phyloP scores from a whole-genome alignment of 1,140 invertebrate species.

The Zaprionus vittiger region DNA sequence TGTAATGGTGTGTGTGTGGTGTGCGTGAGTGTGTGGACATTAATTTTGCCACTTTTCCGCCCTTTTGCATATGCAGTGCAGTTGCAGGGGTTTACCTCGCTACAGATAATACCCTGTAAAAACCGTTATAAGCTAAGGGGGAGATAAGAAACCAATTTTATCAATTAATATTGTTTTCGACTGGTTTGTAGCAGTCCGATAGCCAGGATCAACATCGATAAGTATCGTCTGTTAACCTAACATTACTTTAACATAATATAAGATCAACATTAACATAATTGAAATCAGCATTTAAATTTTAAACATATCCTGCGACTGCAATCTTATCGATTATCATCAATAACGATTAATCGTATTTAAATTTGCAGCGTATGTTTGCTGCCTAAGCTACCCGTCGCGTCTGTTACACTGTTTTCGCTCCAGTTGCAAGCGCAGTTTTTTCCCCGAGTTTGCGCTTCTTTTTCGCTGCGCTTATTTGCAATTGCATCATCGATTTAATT shows the following conservation, averaged over 20 bases:
- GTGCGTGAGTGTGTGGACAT: slow-evolving; percentile 48
- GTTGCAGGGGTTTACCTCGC: slow-evolving; percentile 29
- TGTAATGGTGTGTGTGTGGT: slow-evolving; percentile 8
- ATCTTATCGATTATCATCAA: background rate
- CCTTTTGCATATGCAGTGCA: slow-evolving; percentile 53
- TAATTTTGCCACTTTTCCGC: slow-evolving; percentile 63
- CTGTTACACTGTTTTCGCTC: slow-evolving; percentile 1
- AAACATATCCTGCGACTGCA: background rate
- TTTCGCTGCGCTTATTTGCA: slow-evolving; percentile 71
- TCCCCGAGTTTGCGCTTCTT: slow-evolving; percentile 56
- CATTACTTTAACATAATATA: too few relatives aligned
- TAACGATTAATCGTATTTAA: background rate
- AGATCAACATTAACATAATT: too few relatives aligned
- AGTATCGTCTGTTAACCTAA: too few relatives aligned
- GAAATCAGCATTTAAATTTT: too few relatives aligned
- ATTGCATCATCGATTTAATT: slow-evolving; percentile 83
- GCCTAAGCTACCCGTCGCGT: background rate
- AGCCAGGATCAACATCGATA: too few relatives aligned
- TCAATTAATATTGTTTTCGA: too few relatives aligned
- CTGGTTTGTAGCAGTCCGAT: too few relatives aligned
- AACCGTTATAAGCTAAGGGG: too few relatives aligned
- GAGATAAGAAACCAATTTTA: too few relatives aligned
- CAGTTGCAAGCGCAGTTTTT: slow-evolving; percentile 12
- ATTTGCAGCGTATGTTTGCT: slow-evolving; percentile 22
- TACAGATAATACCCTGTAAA: slow-evolving; percentile 26